A percentile compares a stretch with the other conserved stretches of the same genome.
Evolutionary conservation across 2,888 invertebrate species (phyloP).

Genomic region (Metopia argyrocephala): DNA sequence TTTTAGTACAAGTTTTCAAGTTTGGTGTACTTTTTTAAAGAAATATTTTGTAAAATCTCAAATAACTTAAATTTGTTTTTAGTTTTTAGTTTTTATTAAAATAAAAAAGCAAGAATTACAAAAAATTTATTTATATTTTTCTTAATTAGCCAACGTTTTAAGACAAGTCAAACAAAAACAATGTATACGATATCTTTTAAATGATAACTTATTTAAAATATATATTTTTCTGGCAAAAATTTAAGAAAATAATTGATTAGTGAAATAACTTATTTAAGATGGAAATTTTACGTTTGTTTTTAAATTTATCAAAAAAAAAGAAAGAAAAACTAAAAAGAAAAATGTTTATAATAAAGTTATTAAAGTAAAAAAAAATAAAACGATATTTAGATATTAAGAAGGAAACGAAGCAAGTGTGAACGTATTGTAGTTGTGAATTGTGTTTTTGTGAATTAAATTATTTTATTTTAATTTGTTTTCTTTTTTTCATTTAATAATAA

Average conservation of each 20-base stretch:
- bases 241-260: constrained; percentile 48
- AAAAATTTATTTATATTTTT: constrained; percentile 65
- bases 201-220: constrained; percentile 43
- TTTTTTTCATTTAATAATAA: constrained; percentile 66
- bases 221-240: constrained; percentile 43
- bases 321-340: constrained; percentile 17
- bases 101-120: not conserved
- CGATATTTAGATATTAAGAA: constrained; percentile 2
- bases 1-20: not conserved
- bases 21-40: not conserved
- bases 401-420: constrained; percentile 40
- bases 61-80: constrained; percentile 66
- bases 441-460: constrained; percentile 76
- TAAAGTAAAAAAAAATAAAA: constrained; percentile 21
- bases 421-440: constrained; percentile 77
- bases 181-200: constrained; percentile 76
- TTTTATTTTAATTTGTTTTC: constrained; percentile 62
- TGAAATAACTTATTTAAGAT: constrained; percentile 40
- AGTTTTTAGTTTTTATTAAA: constrained; percentile 54
- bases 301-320: constrained; percentile 17
- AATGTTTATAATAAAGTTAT: too few relatives aligned
- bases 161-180: constrained; percentile 63
- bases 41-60: constrained; percentile 52
- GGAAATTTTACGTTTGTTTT: constrained; percentile 18
- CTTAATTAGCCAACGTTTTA: not conserved